Evolutionary conservation across 1,140 invertebrate species (phyloP).

Genomic region (Drosophila ogumai): DNA sequence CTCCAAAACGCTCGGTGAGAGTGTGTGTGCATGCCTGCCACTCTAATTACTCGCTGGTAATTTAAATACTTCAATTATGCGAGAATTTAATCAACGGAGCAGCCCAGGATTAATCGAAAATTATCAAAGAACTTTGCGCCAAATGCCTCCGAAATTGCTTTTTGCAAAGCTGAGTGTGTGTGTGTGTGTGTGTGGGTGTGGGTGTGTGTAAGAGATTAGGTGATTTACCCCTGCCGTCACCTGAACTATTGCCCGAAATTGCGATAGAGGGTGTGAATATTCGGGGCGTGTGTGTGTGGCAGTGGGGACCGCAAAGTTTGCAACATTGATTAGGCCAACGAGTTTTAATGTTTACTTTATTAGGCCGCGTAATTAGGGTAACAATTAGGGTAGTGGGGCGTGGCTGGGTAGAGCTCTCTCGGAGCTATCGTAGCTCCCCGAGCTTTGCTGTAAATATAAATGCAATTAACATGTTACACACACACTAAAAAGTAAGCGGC

Average conservation of each 20-base stretch:
- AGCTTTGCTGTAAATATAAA: slow-evolving; percentile 65
- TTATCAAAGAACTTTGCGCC: slow-evolving; percentile 65
- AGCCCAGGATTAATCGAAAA: slow-evolving; percentile 53
- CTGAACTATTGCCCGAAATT: slow-evolving; percentile 10
- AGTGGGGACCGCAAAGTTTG: slow-evolving; percentile 55
- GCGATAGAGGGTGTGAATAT: slow-evolving; percentile 12
- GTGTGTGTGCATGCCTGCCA: slow-evolving; percentile 14
- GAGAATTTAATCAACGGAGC: slow-evolving; percentile 46
- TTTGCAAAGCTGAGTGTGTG: slow-evolving; percentile 47
- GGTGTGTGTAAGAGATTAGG: slow-evolving; percentile 13
- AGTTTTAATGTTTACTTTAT: slow-evolving; percentile 81
- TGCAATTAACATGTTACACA: slow-evolving; percentile 76
- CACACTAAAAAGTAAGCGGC: slow-evolving; percentile 67
- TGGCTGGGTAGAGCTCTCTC: neutral
- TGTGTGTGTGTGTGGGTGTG: slow-evolving; percentile 37
- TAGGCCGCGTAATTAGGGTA: slow-evolving; percentile 76
- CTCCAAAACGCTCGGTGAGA: neutral
- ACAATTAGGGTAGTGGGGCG: slow-evolving; percentile 59
- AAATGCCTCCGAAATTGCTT: slow-evolving; percentile 57
- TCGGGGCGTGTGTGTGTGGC: slow-evolving; percentile 9
- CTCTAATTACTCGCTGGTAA: slow-evolving; percentile 58
- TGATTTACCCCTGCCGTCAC: slow-evolving; percentile 14
- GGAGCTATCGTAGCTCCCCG: slow-evolving; percentile 6
- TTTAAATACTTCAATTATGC: slow-evolving; percentile 76
- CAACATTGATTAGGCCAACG: slow-evolving; percentile 77